A percentile compares a stretch with the other conserved stretches of the same genome.
phyloP scores from a whole-genome alignment of 64 coral and sea anemone species.

The Astreopora myriophthalma region DNA sequence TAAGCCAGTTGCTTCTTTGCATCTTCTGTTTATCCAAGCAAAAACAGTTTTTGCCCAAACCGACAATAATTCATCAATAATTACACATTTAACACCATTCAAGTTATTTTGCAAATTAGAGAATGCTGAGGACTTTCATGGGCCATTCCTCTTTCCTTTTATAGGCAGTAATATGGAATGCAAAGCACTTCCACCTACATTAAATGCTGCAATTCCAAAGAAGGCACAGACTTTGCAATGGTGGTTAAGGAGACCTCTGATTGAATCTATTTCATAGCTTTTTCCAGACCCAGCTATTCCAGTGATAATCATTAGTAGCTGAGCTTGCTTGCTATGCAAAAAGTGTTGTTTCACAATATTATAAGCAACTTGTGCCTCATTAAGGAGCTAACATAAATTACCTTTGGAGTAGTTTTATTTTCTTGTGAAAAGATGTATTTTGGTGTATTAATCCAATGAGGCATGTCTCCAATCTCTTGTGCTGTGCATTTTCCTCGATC shows the following conservation, averaged over 20 bases:
- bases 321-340: neutral
- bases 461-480: neutral
- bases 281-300: constrained; percentile 47
- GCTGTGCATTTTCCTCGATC: neutral
- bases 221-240: constrained; percentile 42
- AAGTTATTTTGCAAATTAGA: constrained; percentile 41
- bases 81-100: constrained; percentile 38
- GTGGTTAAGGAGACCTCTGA: neutral
- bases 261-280: constrained; percentile 30
- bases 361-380: neutral
- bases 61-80: constrained; percentile 73
- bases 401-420: neutral
- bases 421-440: neutral
- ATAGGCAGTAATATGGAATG: constrained; percentile 68
- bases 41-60: constrained; percentile 59
- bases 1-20: constrained; percentile 48
- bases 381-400: neutral
- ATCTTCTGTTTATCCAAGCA: constrained; percentile 39
- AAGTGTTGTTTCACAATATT: neutral
- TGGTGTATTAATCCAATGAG: constrained; percentile 4
- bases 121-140: constrained; percentile 41
- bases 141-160: neutral
- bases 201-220: constrained; percentile 38
- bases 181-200: constrained; percentile 56
- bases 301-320: constrained; percentile 36